Evolutionary conservation across 1,140 invertebrate species (phyloP).

Genomic region (Drosophila pallidifrons): DNA sequence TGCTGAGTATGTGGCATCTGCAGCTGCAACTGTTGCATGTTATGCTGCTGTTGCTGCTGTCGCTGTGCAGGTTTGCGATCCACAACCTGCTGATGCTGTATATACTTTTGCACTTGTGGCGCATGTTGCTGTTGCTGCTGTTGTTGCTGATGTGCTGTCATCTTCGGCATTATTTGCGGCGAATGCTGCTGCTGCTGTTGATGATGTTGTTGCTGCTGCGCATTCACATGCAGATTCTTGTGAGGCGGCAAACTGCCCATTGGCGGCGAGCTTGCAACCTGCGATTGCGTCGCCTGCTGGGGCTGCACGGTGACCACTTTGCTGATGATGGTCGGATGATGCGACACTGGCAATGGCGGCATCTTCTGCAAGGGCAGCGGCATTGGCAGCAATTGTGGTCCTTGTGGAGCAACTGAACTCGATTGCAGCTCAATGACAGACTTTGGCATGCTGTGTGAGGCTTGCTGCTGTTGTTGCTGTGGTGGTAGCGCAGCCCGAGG

Average conservation of each 20-base stretch:
- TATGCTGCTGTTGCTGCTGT: slow-evolving; percentile 38
- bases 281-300: slow-evolving; percentile 74
- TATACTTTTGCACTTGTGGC: slow-evolving; percentile 60
- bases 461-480: slow-evolving; percentile 40
- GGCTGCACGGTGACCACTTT: slow-evolving; percentile 79
- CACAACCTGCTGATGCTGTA: slow-evolving; percentile 66
- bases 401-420: slow-evolving; percentile 2
- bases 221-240: slow-evolving; percentile 61
- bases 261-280: slow-evolving; percentile 63
- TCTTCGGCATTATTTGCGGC: slow-evolving; percentile 66
- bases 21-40: slow-evolving; percentile 51
- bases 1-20: slow-evolving; percentile 36
- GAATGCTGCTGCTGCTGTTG: slow-evolving; percentile 65
- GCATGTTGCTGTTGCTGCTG: slow-evolving; percentile 47
- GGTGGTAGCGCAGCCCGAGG: slow-evolving; percentile 40
- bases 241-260: slow-evolving; percentile 68
- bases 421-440: slow-evolving; percentile 67
- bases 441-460: slow-evolving; percentile 50
- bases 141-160: slow-evolving; percentile 61
- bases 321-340: slow-evolving; percentile 81
- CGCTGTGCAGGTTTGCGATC: slow-evolving; percentile 55
- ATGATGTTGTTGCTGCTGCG: slow-evolving; percentile 56
- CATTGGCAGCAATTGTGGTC: slow-evolving; percentile 62
- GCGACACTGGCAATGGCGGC: slow-evolving; percentile 64
- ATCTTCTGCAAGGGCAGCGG: slow-evolving; percentile 76